These are phyloP conservation scores for Dryoscopus gambensis DNA, from an alignment of 2,113 vertebrate genomes.

Conservation along the genomic window DNA sequence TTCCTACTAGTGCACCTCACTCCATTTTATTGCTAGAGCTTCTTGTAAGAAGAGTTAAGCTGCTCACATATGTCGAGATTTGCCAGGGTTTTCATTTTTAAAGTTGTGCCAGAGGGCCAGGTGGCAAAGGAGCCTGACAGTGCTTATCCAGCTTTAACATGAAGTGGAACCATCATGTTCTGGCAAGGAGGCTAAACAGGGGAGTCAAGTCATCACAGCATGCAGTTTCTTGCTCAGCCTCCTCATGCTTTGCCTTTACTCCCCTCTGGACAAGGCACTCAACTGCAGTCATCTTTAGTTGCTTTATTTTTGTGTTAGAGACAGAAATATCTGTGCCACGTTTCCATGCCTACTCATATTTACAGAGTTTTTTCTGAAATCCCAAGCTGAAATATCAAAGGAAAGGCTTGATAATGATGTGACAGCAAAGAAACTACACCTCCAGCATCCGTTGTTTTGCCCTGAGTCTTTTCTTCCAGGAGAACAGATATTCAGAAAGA, in stretches of 20 bases:
- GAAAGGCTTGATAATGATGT: not conserved
- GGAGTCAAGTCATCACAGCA: not conserved
- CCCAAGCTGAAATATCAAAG: not conserved
- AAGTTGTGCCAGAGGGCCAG: not conserved
- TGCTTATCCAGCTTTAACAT: not conserved
- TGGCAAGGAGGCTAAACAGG: not conserved
- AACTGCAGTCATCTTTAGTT: not conserved
- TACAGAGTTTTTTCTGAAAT: conserved; percentile 20
- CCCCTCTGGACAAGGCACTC: conserved; percentile 7
- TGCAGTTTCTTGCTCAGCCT: not conserved
- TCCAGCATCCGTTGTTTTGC: not conserved
- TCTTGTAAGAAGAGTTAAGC: not conserved
- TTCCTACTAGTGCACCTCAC: not conserved
- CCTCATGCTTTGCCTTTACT: not conserved
- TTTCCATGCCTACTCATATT: conserved; percentile 61
- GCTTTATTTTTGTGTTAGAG: conserved; percentile 34
- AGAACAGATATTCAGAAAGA: not conserved
- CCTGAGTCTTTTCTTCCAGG: not conserved
- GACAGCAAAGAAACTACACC: not conserved
- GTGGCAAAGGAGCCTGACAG: not conserved
- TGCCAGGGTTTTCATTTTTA: not conserved
- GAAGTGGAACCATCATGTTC: not conserved
- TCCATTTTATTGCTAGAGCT: not conserved
- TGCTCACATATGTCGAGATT: not conserved
- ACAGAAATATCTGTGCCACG: conserved; percentile 40